These are phyloP conservation scores for Omphaloscelis lunosa DNA, from an alignment of 2,888 invertebrate genomes.

Conservation along the genomic window DNA sequence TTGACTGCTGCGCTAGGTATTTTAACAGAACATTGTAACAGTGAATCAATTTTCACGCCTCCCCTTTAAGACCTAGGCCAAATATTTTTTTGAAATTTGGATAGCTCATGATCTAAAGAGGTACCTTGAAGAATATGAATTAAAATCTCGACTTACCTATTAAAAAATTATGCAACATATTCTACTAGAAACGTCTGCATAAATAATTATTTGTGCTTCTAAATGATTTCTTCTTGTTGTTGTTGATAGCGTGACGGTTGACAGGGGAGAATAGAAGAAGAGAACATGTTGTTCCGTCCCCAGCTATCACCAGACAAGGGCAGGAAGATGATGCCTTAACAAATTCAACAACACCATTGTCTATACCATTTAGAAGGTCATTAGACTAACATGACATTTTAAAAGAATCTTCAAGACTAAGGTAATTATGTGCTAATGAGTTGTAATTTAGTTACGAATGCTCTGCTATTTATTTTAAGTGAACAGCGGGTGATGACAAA, in stretches of 20 bases:
- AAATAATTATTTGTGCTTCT: background rate
- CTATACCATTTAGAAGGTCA: background rate
- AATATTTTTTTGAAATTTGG: too few relatives aligned
- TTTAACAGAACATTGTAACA: too few relatives aligned
- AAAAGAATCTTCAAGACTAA: slow-evolving; percentile 13
- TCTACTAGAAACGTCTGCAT: too few relatives aligned
- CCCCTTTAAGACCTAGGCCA: too few relatives aligned
- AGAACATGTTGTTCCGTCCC: too few relatives aligned
- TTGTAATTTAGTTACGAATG: slow-evolving; percentile 34
- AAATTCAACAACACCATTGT: background rate
- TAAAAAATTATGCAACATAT: too few relatives aligned
- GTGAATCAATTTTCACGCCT: too few relatives aligned
- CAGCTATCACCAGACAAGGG: rapidly evolving
- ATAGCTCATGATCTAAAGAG: too few relatives aligned
- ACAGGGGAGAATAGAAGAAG: background rate
- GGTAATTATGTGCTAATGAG: slow-evolving; percentile 18
- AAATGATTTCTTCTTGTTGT: background rate
- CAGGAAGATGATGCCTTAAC: too few relatives aligned
- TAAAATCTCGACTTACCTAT: too few relatives aligned
- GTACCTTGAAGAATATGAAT: too few relatives aligned
- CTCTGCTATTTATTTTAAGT: background rate
- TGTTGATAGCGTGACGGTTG: background rate
- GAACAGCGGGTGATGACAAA: background rate
- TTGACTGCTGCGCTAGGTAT: too few relatives aligned
- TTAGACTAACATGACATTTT: background rate